Conservation (phyloP, 2,113 vertebrate species). For the Junco hyemalis region DNA sequence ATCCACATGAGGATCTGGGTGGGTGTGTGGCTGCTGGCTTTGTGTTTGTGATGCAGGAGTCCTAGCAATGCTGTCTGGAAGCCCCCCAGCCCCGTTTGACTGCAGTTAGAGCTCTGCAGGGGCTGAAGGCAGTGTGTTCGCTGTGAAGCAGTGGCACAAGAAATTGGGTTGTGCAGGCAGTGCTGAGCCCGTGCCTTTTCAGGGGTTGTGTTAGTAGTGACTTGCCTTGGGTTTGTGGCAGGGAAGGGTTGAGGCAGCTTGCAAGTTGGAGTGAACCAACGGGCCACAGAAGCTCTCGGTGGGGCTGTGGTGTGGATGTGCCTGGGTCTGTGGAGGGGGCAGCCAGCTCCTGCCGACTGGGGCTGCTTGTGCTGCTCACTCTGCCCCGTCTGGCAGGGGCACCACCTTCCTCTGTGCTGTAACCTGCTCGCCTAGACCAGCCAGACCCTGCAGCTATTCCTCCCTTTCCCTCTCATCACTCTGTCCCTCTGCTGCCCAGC, state of each 20-base stretch:
- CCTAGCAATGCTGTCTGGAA: not conserved
- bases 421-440: not conserved
- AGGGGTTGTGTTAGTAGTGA: not conserved
- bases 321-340: fast-evolving
- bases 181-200: fast-evolving
- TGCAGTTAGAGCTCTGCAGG: not conserved
- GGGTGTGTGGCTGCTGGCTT: fast-evolving
- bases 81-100: fast-evolving
- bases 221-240: not conserved
- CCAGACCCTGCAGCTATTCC: not conserved
- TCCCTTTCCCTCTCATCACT: not conserved
- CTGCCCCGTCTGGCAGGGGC: not conserved
- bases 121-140: fast-evolving
- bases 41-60: fast-evolving
- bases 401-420: not conserved
- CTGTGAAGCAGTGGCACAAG: not conserved
- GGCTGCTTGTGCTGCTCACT: not conserved
- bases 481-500: not conserved
- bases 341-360: not conserved
- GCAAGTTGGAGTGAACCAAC: not conserved
- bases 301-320: fast-evolving
- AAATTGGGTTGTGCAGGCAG: not conserved
- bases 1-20: not conserved
- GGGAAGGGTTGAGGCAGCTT: not conserved
- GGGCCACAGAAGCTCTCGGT: fast-evolving